Evolutionary conservation across 2,797 vertebrate species (phyloP).

Genomic region (Sebastes wilsoni): DNA sequence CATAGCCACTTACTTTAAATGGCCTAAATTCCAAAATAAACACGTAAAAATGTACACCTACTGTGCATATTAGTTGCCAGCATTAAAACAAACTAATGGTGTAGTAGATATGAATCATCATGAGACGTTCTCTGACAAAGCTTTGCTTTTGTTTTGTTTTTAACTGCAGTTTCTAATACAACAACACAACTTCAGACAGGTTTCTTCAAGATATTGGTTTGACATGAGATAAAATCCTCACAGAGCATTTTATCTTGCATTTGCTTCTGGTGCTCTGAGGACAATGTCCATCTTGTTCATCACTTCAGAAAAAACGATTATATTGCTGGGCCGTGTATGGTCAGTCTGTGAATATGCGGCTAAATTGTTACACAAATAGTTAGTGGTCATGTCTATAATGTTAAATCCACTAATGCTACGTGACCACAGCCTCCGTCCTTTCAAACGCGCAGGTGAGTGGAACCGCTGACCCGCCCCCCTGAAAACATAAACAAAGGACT

Average conservation of each 20-base stretch:
- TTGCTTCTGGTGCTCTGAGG: neutral
- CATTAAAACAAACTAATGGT: conserved; percentile 2
- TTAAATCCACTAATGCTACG: too few relatives aligned
- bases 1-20: conserved; percentile 6
- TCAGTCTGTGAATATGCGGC: too few relatives aligned
- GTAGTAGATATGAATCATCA: conserved; percentile 22
- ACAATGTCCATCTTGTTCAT: neutral
- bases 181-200: neutral
- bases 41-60: neutral
- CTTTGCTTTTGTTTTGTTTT: neutral
- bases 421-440: too few relatives aligned
- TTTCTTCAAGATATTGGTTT: neutral
- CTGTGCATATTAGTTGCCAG: conserved; percentile 16
- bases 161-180: neutral
- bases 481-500: too few relatives aligned
- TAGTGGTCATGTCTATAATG: too few relatives aligned
- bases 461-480: too few relatives aligned
- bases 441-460: too few relatives aligned
- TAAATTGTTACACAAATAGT: too few relatives aligned
- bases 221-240: neutral
- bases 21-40: conserved; percentile 20
- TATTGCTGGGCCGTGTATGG: too few relatives aligned
- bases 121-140: conserved; percentile 13
- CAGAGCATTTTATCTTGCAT: neutral
- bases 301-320: neutral